Base-by-base conservation (phyloP, 53 echinoderm and acorn worm species). In the Holothuria leucospilota region DNA sequence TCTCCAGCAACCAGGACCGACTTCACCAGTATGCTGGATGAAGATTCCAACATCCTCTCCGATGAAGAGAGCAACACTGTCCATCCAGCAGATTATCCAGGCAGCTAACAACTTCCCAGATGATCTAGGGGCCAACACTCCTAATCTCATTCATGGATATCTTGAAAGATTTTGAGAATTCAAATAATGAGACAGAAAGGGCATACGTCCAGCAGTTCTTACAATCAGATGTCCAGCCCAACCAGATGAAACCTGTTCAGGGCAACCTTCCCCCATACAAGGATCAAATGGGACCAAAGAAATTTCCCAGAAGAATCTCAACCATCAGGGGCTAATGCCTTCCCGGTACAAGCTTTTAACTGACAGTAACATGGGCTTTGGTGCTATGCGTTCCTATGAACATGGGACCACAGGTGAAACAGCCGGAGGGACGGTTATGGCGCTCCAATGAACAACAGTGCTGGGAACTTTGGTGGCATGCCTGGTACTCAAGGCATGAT, bases 131-230 rank as follows among this genome's bases (percentile, higher is more conserved):
- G 84, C 80, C 25, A 92, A 87, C 77, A 94, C 94, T 39, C 93
- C 94, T 2, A 96, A 91, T 85, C 85, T 92, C 62, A 89, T 96
- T n/a, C 68, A 89, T 87, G 62, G 96, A 96, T 28, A 82, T 96
- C 68, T 85, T 96, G 77, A 96, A 92, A 81, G 96, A 96, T 42
- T 68, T 96, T 14, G 94, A 95, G 25, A 85, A 65, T 63, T 39
- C 88, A 26, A 60, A 64, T 58, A 82, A 71, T 63, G 83, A 78
- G 58, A 61, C 84, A 10, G 75, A 42, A 15, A 77, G 73, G 52
- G 72, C 42, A 29, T 61, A 59, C 25, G 77, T 78, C 46, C 67
- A 71, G 82, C 79, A 68, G 67, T 83, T 42, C 60, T 39, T 27
- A 60, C 74, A 41, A 21, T 53, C 77, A n/a, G 77, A 59, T 80